phyloP scores from a whole-genome alignment of 2,113 vertebrate species.

The Garra rufa region DNA sequence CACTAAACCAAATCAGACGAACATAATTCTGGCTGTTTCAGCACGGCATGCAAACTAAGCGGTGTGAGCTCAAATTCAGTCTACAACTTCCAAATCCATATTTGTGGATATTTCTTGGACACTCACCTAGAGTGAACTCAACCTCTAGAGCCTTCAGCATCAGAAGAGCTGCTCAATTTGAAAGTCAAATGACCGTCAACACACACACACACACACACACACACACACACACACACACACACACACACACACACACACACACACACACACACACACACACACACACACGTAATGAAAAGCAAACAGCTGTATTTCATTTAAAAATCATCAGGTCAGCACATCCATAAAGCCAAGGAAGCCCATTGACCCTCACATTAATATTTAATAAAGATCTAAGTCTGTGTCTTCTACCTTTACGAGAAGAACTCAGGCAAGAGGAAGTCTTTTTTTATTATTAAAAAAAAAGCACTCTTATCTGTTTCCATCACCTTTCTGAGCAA shows the following conservation, averaged over 20 bases:
- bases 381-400: neutral
- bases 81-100: neutral
- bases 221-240: no score
- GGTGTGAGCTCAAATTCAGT: neutral
- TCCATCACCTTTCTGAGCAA: slow-evolving; percentile 26
- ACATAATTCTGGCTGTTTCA: neutral
- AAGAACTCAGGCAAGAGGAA: neutral
- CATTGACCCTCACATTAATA: neutral
- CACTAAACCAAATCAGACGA: neutral
- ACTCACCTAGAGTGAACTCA: neutral
- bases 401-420: neutral
- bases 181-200: neutral
- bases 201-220: no score
- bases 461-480: neutral
- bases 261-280: no score
- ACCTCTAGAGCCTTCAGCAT: neutral
- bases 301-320: slow-evolving; percentile 6
- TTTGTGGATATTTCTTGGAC: neutral
- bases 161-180: neutral
- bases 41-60: neutral
- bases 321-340: slow-evolving; percentile 7
- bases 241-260: no score
- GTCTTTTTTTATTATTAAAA: neutral
- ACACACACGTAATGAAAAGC: neutral
- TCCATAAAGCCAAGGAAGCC: neutral